Percentiles rank a stretch among this genome's conserved stretches.
These are phyloP conservation scores for Hesperia comma DNA, from an alignment of 2,888 invertebrate genomes.

Conservation along the genomic window DNA sequence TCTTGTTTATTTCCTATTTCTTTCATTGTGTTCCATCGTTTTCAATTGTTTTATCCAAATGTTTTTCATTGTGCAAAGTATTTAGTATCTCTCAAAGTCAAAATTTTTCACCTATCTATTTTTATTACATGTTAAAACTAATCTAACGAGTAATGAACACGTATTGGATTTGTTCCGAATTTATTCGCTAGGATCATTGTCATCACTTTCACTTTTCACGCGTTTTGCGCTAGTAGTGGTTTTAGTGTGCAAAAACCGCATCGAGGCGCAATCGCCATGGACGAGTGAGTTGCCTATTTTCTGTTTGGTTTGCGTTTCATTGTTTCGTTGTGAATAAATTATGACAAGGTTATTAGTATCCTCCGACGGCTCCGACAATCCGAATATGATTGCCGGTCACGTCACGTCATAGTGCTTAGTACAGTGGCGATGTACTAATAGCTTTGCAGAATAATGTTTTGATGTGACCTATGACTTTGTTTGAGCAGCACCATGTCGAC, in stretches of 20 bases:
- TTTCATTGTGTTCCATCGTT: constrained; percentile 77
- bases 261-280: constrained; percentile 75
- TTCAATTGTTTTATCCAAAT: constrained; percentile 82
- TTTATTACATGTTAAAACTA: constrained; percentile 73
- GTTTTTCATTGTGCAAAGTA: constrained; percentile 79
- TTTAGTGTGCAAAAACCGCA: constrained; percentile 64
- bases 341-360: constrained; percentile 73
- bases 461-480: constrained; percentile 46
- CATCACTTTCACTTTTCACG: constrained; percentile 83
- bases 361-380: constrained; percentile 58
- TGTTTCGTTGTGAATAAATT: constrained; percentile 66
- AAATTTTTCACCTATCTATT: constrained; percentile 78
- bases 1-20: constrained; percentile 82
- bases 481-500: constrained; percentile 80
- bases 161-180: constrained; percentile 82
- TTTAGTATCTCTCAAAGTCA: constrained; percentile 75
- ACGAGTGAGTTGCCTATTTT: constrained; percentile 76
- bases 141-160: constrained; percentile 82
- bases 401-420: constrained; percentile 34
- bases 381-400: constrained; percentile 59
- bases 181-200: constrained; percentile 82
- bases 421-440: constrained; percentile 20
- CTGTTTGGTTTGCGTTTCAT: constrained; percentile 55
- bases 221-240: constrained; percentile 74
- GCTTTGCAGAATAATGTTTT: constrained; percentile 35